A percentile compares a stretch with the other conserved stretches of the same genome.
Conservation (phyloP, 1,140 invertebrate species). For the Cotesia vestalis region DNA sequence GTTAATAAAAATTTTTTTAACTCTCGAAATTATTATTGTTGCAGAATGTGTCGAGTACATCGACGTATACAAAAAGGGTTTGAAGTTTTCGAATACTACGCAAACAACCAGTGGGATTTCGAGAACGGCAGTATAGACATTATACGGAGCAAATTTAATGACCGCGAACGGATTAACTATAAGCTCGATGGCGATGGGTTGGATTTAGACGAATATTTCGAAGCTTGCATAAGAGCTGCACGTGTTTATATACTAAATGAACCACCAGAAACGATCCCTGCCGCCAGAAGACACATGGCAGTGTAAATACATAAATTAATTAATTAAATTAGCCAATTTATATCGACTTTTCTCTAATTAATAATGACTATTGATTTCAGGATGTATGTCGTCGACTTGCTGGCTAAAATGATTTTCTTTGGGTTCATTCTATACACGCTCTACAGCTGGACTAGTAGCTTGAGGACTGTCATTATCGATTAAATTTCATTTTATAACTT, state of each 20-base stretch:
- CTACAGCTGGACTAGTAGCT: background rate
- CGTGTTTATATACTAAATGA: slow-evolving; percentile 84
- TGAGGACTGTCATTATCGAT: background rate
- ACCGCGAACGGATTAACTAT: slow-evolving; percentile 71
- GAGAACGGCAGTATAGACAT: slow-evolving; percentile 70
- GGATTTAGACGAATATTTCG: slow-evolving; percentile 78
- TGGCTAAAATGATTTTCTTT: slow-evolving; percentile 5
- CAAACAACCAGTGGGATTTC: slow-evolving; percentile 87
- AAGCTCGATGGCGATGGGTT: slow-evolving; percentile 77
- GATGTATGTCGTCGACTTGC: background rate
- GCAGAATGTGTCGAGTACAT: slow-evolving; percentile 77
- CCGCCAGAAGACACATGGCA: slow-evolving; percentile 80
- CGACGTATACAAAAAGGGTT: slow-evolving; percentile 82
- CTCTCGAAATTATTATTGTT: slow-evolving; percentile 36
- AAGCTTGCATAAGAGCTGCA: slow-evolving; percentile 76
- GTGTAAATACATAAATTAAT: slow-evolving; percentile 68
- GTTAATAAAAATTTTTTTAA: slow-evolving; percentile 28
- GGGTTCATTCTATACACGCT: background rate
- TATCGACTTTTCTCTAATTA: background rate
- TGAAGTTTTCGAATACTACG: slow-evolving; percentile 86
- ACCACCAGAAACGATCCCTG: slow-evolving; percentile 82
- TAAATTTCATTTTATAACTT: too few relatives aligned
- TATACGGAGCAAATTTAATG: slow-evolving; percentile 71
- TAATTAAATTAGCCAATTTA: background rate
- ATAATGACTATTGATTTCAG: slow-evolving; percentile 27